A percentile compares a stretch with the other conserved stretches of the same genome.
Evolutionary conservation across 2,888 invertebrate species (phyloP).

Genomic region (Patella caerulea): DNA sequence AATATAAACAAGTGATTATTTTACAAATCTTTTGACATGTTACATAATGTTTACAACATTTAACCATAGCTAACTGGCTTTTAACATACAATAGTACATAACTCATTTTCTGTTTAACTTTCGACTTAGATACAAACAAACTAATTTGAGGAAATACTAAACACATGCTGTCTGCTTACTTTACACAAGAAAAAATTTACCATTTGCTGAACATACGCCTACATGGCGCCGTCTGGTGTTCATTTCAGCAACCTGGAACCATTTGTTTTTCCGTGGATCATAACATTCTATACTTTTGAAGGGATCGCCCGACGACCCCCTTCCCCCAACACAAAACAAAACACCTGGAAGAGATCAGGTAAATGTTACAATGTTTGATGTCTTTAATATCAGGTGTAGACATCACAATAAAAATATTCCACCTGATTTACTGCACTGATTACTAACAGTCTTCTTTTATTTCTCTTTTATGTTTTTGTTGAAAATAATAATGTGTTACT

Average conservation of each 20-base stretch:
- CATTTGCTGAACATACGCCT: slow-evolving; percentile 72
- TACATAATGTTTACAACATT: neutral
- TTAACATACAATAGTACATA: neutral
- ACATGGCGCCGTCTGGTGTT: slow-evolving; percentile 73
- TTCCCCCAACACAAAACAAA: slow-evolving; percentile 74
- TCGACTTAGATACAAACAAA: too few species aligned
- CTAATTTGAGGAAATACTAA: too few species aligned
- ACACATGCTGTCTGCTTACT: too few species aligned
- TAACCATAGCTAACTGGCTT: neutral
- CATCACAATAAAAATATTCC: too few species aligned
- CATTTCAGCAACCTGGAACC: slow-evolving; percentile 73
- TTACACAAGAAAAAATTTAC: slow-evolving; percentile 42
- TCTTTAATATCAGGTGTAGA: too few species aligned
- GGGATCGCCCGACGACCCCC: slow-evolving; percentile 73
- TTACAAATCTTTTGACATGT: too few species aligned
- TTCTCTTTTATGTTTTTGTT: too few species aligned
- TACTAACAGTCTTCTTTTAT: too few species aligned
- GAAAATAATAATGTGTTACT: too few species aligned
- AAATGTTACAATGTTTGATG: neutral
- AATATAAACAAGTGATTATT: too few species aligned
- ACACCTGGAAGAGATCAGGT: slow-evolving; percentile 61
- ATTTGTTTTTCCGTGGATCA: slow-evolving; percentile 71
- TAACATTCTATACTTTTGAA: slow-evolving; percentile 73
- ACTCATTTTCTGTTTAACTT: too few species aligned
- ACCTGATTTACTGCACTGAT: too few species aligned